A percentile compares a stretch with the other conserved stretches of the same genome.
Evolutionary conservation across 2,888 invertebrate species (phyloP).

Genomic region (Chloromyia formosa): DNA sequence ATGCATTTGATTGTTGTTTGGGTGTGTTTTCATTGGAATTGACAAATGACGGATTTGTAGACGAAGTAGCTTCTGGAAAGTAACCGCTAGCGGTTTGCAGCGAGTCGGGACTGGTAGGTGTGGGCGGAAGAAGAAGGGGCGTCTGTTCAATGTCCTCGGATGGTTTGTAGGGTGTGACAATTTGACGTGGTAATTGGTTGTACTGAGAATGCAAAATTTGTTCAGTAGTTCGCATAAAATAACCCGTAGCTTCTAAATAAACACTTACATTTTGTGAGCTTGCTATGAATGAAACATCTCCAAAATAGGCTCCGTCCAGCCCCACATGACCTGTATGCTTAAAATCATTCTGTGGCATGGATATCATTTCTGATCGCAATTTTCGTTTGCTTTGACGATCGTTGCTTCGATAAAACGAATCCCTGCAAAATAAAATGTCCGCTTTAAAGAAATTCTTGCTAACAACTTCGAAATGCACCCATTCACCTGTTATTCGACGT

Average conservation of each 20-base stretch:
- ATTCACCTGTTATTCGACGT: slow-evolving; percentile 59
- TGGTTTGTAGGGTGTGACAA: slow-evolving; percentile 88
- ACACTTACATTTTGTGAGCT: slow-evolving; percentile 62
- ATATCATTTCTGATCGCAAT: slow-evolving; percentile 91
- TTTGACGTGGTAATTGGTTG: slow-evolving; percentile 84
- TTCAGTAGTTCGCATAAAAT: neutral
- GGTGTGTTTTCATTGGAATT: slow-evolving; percentile 63
- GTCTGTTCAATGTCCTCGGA: slow-evolving; percentile 82
- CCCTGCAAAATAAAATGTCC: slow-evolving; percentile 58
- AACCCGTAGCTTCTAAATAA: neutral
- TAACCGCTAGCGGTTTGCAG: slow-evolving; percentile 64
- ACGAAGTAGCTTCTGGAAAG: slow-evolving; percentile 60
- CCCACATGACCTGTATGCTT: slow-evolving; percentile 97
- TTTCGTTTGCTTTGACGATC: slow-evolving; percentile 72
- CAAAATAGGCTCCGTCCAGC: slow-evolving; percentile 95
- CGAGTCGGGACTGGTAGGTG: slow-evolving; percentile 64
- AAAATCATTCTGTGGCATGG: slow-evolving; percentile 94
- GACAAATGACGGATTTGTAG: slow-evolving; percentile 63
- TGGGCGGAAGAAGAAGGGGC: slow-evolving; percentile 69
- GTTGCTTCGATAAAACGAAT: slow-evolving; percentile 70
- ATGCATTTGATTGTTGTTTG: slow-evolving; percentile 55
- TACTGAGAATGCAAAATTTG: slow-evolving; percentile 64
- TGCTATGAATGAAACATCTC: slow-evolving; percentile 79
- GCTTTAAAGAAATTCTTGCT: slow-evolving; percentile 23
- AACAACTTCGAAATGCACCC: too few species aligned